Percentiles rank a stretch among this genome's conserved stretches.
Conservation (phyloP, 2,888 invertebrate species). For the Rotaria sp. region DNA sequence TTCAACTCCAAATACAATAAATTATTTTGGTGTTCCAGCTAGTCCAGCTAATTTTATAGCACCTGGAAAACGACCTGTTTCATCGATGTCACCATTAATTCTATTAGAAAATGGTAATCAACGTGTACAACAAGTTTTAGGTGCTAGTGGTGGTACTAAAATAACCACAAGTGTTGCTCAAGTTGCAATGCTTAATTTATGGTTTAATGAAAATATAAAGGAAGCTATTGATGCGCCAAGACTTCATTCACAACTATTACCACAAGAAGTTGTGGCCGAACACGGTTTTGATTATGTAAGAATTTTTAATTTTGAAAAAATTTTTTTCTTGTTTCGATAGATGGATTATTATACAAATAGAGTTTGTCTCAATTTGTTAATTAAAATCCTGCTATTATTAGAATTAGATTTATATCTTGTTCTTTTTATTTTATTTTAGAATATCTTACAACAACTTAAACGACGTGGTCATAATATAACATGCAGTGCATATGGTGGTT, state of each 20-base stretch:
- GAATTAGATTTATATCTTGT: too few species aligned
- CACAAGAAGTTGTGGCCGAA: conserved; percentile 32
- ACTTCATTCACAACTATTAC: conserved; percentile 38
- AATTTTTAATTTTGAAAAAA: conserved; percentile 59
- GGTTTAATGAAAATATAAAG: conserved; percentile 29
- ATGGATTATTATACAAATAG: too few species aligned
- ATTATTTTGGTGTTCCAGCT: conserved; percentile 59
- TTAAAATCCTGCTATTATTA: too few species aligned
- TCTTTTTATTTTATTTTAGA: background rate
- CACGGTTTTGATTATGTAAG: conserved; percentile 18
- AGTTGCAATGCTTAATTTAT: conserved; percentile 43
- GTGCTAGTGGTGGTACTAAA: conserved; percentile 81
- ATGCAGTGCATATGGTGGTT: conserved; percentile 35
- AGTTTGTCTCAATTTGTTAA: too few species aligned
- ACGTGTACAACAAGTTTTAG: conserved; percentile 66
- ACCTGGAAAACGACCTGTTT: conserved; percentile 75
- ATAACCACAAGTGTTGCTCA: conserved; percentile 72
- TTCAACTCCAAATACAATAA: conserved; percentile 44
- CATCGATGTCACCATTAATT: conserved; percentile 81
- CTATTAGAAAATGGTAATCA: conserved; percentile 64
- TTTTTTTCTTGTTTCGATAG: too few species aligned
- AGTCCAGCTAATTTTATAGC: conserved; percentile 74
- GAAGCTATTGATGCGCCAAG: conserved; percentile 34
- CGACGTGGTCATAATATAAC: conserved; percentile 31
- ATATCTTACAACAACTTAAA: conserved; percentile 17